phyloP scores from a whole-genome alignment of 2,888 invertebrate species.

The Hemithea aestivaria region DNA sequence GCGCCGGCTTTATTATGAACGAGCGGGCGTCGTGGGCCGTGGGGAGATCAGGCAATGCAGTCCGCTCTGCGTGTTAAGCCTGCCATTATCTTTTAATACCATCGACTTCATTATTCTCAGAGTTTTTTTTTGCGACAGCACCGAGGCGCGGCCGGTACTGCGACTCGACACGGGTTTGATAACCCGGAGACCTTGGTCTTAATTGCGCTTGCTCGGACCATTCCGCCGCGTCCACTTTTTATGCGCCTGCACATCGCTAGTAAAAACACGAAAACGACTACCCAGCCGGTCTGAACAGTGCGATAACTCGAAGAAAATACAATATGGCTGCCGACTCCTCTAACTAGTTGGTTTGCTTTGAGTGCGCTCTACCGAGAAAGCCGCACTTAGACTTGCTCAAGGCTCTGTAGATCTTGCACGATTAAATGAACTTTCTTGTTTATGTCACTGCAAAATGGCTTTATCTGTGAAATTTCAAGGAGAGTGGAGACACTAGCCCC shows the following conservation, averaged over 20 bases:
- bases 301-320: slow-evolving; percentile 51
- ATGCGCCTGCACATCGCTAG: slow-evolving; percentile 77
- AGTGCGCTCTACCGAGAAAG: slow-evolving; percentile 66
- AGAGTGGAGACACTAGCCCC: neutral
- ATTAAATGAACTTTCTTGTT: slow-evolving; percentile 46
- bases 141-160: slow-evolving; percentile 62
- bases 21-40: slow-evolving; percentile 7
- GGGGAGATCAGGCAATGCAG: slow-evolving; percentile 40
- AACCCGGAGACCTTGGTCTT: slow-evolving; percentile 79
- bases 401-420: slow-evolving; percentile 52
- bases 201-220: slow-evolving; percentile 76
- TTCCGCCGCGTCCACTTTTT: slow-evolving; percentile 73
- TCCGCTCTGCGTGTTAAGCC: slow-evolving; percentile 57
- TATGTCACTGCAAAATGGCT: slow-evolving; percentile 32
- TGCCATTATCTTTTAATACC: slow-evolving; percentile 75
- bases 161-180: slow-evolving; percentile 75
- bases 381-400: slow-evolving; percentile 44
- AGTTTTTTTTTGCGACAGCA: slow-evolving; percentile 71
- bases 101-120: slow-evolving; percentile 74
- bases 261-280: slow-evolving; percentile 69
- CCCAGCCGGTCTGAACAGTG: slow-evolving; percentile 58
- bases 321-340: slow-evolving; percentile 43
- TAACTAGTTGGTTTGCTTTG: slow-evolving; percentile 53
- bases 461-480: slow-evolving; percentile 19
- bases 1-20: slow-evolving; percentile 12